These are phyloP conservation scores for Sycobia sp. DNA, from an alignment of 1,140 invertebrate species.

Conservation along the genomic window DNA sequence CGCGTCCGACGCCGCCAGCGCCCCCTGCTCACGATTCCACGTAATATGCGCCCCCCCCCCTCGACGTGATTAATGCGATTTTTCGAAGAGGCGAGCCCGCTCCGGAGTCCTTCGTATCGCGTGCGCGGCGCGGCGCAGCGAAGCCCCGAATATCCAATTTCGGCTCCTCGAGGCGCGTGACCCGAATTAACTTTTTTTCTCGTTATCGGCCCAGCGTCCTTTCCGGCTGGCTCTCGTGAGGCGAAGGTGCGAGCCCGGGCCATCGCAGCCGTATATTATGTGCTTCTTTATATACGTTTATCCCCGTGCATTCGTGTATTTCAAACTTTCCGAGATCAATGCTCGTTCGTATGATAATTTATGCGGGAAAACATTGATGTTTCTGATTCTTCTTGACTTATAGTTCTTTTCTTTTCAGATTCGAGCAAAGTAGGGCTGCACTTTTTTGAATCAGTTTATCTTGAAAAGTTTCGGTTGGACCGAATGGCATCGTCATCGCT, in stretches of 20 bases:
- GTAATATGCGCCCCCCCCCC: not conserved
- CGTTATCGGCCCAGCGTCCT: too few species aligned
- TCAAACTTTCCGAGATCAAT: too few species aligned
- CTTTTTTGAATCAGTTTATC: too few species aligned
- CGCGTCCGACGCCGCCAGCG: constrained; percentile 29
- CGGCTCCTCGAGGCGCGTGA: constrained; percentile 19
- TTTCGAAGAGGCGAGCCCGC: constrained; percentile 38
- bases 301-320: too few species aligned
- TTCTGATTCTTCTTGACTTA: too few species aligned
- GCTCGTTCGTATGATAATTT: constrained; percentile 32
- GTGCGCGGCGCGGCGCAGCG: not conserved
- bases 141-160: constrained; percentile 35
- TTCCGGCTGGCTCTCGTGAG: too few species aligned
- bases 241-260: too few species aligned
- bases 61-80: constrained; percentile 52
- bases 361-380: too few species aligned
- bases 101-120: constrained; percentile 3
- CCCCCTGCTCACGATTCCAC: not conserved
- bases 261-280: constrained; percentile 8
- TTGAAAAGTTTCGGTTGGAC: too few species aligned
- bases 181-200: constrained; percentile 44
- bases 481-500: too few species aligned
- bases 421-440: too few species aligned
- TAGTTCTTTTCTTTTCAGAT: too few species aligned
- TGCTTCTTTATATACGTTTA: constrained; percentile 1